These are phyloP conservation scores for Elysia crispata DNA, from an alignment of 2,888 invertebrate species.

Conservation along the genomic window DNA sequence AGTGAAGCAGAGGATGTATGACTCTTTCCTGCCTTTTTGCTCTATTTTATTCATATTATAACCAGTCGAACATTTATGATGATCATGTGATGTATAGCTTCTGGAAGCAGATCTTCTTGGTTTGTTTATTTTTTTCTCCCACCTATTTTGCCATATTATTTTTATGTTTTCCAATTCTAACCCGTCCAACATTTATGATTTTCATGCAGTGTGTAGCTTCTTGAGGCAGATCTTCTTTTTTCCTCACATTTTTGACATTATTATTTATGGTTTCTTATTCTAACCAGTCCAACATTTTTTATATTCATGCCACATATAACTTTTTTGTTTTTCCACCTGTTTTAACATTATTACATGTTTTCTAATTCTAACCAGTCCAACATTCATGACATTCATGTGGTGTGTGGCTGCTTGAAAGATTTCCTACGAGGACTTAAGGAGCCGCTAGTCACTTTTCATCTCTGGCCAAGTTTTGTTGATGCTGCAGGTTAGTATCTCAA, in stretches of 20 bases:
- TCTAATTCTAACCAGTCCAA: slow-evolving; percentile 63
- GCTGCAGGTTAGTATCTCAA: slow-evolving; percentile 80
- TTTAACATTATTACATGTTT: neutral
- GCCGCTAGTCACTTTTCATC: slow-evolving; percentile 88
- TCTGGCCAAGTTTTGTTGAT: slow-evolving; percentile 89
- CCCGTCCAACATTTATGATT: slow-evolving; percentile 79
- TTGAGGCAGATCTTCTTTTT: too few species aligned
- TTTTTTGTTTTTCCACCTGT: neutral
- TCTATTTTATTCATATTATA: too few species aligned
- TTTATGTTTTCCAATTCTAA: slow-evolving; percentile 43
- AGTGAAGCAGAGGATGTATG: too few species aligned
- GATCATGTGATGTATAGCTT: too few species aligned
- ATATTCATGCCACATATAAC: neutral
- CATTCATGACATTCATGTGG: slow-evolving; percentile 85
- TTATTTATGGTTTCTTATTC: too few species aligned
- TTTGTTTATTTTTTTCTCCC: too few species aligned
- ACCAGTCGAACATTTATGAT: too few species aligned
- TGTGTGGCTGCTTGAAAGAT: slow-evolving; percentile 96
- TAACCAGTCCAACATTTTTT: too few species aligned
- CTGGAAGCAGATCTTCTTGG: too few species aligned
- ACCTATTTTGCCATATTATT: too few species aligned
- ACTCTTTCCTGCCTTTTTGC: too few species aligned
- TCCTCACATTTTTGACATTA: too few species aligned
- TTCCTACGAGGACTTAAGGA: slow-evolving; percentile 93
- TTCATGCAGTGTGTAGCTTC: slow-evolving; percentile 94